phyloP scores from a whole-genome alignment of 2,113 vertebrate genomes.

The Noctilio leporinus region DNA sequence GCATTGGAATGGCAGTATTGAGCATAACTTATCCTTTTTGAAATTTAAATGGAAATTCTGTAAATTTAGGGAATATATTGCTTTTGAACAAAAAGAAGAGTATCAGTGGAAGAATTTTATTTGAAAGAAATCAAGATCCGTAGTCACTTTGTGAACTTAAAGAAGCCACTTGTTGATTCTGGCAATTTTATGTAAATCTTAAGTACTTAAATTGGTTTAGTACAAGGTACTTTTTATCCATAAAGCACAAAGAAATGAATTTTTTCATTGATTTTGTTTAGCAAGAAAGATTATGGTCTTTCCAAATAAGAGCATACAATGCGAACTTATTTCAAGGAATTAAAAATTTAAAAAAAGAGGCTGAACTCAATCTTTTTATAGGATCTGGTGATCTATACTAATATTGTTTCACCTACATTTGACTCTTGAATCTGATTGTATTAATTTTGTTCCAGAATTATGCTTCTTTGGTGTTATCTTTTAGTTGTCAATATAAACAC shows the following conservation, averaged over 20 bases:
- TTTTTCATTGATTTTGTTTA: conserved; percentile 10
- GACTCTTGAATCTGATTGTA: background rate
- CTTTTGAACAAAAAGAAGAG: background rate
- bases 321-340: conserved; percentile 21
- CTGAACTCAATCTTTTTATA: background rate
- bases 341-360: conserved; percentile 4
- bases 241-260: background rate
- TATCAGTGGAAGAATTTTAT: background rate
- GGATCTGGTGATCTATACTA: background rate
- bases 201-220: conserved; percentile 26
- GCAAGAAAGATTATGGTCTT: background rate
- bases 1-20: background rate
- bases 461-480: background rate
- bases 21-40: background rate
- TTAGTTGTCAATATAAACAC: background rate
- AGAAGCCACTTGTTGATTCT: conserved; percentile 23
- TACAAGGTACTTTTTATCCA: background rate
- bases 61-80: conserved; percentile 21
- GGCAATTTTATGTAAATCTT: background rate
- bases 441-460: background rate
- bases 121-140: conserved; percentile 10
- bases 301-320: background rate
- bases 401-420: background rate
- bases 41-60: background rate
- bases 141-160: conserved; percentile 18